A percentile compares a stretch with the other conserved stretches of the same genome.
Conservation (phyloP, 2,113 vertebrate genomes). For the Rhabdornis inornatus region DNA sequence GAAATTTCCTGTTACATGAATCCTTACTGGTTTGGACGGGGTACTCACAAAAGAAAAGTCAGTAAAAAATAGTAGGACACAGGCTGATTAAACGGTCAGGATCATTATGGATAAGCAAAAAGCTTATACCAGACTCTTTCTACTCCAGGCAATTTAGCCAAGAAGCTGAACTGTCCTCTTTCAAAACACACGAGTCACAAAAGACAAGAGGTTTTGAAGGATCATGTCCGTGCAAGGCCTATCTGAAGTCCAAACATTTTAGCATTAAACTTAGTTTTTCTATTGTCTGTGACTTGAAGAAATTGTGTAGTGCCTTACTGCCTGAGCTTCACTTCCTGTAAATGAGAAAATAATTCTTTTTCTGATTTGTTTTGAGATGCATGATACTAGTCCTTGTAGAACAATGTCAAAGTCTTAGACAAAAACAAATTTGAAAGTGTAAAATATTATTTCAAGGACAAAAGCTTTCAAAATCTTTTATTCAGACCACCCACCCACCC, state of each 20-base stretch:
- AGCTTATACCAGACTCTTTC: not conserved
- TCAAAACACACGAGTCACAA: not conserved
- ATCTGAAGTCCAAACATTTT: not conserved
- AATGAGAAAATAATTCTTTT: not conserved
- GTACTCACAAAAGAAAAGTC: not conserved
- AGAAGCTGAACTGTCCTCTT: not conserved
- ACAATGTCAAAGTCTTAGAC: not conserved
- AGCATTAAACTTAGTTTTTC: not conserved
- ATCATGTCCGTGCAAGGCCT: not conserved
- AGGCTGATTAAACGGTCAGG: not conserved
- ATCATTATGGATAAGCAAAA: not conserved
- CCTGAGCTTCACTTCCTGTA: not conserved
- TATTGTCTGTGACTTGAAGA: not conserved
- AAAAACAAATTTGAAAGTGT: not conserved
- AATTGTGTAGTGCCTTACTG: not conserved
- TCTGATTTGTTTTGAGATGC: not conserved
- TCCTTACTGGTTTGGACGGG: not conserved
- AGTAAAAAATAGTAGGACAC: not conserved
- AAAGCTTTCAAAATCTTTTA: not conserved
- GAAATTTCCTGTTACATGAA: not conserved
- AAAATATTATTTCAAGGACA: slow-evolving; percentile 12
- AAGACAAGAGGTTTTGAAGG: not conserved
- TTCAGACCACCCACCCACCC: not conserved
- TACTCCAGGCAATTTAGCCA: not conserved
- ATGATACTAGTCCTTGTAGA: not conserved